Percentiles rank a stretch among this genome's conserved stretches.
These are phyloP conservation scores for Phocides pigmalion DNA, from an alignment of 1,140 invertebrate species.

Conservation along the genomic window DNA sequence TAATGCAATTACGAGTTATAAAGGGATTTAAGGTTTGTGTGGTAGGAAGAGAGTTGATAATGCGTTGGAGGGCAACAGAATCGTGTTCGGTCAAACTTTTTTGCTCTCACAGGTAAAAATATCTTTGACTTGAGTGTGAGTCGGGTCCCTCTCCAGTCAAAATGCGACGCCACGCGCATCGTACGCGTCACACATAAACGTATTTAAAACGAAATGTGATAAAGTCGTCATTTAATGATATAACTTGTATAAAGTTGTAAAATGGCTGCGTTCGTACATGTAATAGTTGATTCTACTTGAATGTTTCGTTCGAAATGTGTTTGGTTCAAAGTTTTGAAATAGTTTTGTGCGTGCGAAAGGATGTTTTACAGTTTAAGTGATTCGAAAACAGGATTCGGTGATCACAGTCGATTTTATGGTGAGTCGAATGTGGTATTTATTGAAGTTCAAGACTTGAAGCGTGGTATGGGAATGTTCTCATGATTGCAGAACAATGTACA, in stretches of 20 bases:
- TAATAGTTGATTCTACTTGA: background rate
- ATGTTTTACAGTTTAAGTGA: conserved; percentile 45
- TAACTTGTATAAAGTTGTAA: conserved; percentile 4
- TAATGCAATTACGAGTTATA: conserved; percentile 42
- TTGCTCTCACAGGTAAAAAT: conserved; percentile 79
- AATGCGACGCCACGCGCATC: conserved; percentile 56
- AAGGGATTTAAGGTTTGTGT: conserved; percentile 31
- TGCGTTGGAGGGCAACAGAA: conserved; percentile 16
- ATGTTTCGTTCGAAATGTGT: conserved; percentile 45
- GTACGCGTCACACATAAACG: conserved; percentile 41
- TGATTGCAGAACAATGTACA: too few relatives aligned
- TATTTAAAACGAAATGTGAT: conserved; percentile 34
- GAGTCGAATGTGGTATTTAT: conserved; percentile 35
- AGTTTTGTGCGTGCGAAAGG: conserved; percentile 56
- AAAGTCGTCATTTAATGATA: conserved; percentile 5
- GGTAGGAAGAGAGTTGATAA: conserved; percentile 4
- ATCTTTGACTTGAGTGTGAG: conserved; percentile 53
- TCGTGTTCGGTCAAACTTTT: conserved; percentile 65
- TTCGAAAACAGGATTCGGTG: conserved; percentile 53
- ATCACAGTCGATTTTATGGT: conserved; percentile 49
- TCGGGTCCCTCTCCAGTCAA: conserved; percentile 59
- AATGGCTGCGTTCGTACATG: conserved; percentile 19
- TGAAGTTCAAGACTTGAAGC: background rate
- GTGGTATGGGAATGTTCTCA: conserved; percentile 1
- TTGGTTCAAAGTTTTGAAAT: conserved; percentile 44